phyloP scores from a whole-genome alignment of 2,113 vertebrate genomes.

The Pardalotus punctatus region DNA sequence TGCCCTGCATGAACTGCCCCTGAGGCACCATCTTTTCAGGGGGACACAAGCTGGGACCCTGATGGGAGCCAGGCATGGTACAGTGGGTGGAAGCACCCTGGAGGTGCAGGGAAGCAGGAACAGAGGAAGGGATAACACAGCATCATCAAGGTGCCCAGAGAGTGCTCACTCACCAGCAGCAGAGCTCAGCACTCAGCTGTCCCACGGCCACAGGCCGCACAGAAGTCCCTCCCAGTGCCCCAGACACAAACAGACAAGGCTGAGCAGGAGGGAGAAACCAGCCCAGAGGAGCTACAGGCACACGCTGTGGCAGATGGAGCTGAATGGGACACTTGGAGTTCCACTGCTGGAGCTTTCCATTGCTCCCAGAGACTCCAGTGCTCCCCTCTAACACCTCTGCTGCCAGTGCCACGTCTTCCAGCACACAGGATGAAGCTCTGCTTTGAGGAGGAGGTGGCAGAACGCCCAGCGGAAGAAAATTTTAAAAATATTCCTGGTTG shows the following conservation, averaged over 20 bases:
- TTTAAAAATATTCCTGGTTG: not conserved
- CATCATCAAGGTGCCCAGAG: not conserved
- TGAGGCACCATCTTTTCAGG: not conserved
- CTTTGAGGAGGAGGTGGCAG: not conserved
- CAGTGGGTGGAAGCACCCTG: not conserved
- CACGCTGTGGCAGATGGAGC: not conserved
- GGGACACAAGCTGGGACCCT: not conserved
- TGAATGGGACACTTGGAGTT: not conserved
- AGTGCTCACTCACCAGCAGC: not conserved
- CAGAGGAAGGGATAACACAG: not conserved
- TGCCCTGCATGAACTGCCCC: not conserved
- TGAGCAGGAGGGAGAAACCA: not conserved
- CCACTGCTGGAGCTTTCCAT: not conserved
- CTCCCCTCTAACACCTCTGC: not conserved
- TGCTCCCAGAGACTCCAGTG: not conserved
- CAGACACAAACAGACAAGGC: not conserved
- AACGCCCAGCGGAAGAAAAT: not conserved
- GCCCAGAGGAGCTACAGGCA: not conserved
- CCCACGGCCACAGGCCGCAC: not conserved
- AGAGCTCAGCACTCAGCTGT: not conserved
- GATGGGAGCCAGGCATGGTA: not conserved
- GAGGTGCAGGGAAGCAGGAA: not conserved
- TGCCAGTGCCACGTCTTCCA: not conserved
- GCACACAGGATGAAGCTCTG: not conserved
- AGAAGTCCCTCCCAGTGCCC: not conserved